Evolutionary conservation across 2,888 invertebrate species (phyloP), one percentile per base, ranked within the genome.

Genomic region (Stenodema calcarata): DNA sequence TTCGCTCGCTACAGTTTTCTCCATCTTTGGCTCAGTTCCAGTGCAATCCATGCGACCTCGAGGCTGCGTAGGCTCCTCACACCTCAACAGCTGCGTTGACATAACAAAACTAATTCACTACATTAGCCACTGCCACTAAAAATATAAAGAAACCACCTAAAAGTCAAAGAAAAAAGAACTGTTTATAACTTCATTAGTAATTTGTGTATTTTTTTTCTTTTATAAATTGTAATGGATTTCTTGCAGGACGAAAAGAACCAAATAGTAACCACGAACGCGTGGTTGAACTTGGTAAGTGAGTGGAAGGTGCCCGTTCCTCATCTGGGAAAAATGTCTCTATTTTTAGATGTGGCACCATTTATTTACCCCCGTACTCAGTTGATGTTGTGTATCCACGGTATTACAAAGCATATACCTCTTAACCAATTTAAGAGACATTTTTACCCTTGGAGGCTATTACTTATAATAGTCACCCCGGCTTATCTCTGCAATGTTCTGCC

Each of bases 241-340:
- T 89, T 91, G 88, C 90, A 93, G 93, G 93, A 93, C 90, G 93
- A 93, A 91, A 93, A 93, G 91, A 93, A 93, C 90, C 93, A 93
- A 92, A 93, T 93, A 89, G 92, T 93, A 89, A 92, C 92, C 90
- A 92, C 93, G 89, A 93, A 93, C 91, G 92, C 93, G 89, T 93
- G 93, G 93, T 91, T 93, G 90, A 92, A 89, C 88, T 89, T 93
- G 92, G 93, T 93, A 91, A 92, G 92, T 92, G 88, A 80, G 87
- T 88, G 88, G 87, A 86, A 87, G 87, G 87, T 79, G 83, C 88
- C 87, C 69, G 79, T 70, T 76, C 69, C 62, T 87, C 87, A 87
- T 80, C 44, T 87, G 81, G 88, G 88, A 85, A 84, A 88, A 88
- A 88, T 87, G 62, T 76, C 69, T 79, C 79, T 79, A 62, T 73